A percentile compares a stretch with the other conserved stretches of the same genome.
Evolutionary conservation across 2,888 invertebrate genomes (phyloP).

Genomic region (Hydraecia micacea): DNA sequence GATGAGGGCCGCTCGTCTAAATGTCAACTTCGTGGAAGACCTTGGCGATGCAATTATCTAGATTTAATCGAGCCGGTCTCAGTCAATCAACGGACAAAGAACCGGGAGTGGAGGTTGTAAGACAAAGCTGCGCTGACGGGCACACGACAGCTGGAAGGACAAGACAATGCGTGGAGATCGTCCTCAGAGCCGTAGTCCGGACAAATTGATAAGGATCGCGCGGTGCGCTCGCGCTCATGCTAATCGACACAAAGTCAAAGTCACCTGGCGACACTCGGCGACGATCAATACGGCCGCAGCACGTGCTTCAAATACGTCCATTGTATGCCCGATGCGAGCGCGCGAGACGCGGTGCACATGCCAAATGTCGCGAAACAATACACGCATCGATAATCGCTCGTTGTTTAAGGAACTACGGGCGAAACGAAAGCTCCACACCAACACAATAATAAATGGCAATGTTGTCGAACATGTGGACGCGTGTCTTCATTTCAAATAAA

Average conservation of each 20-base stretch:
- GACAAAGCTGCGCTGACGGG: constrained; percentile 79
- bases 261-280: constrained; percentile 80
- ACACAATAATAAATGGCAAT: constrained; percentile 81
- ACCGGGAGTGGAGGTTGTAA: constrained; percentile 74
- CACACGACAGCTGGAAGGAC: constrained; percentile 80
- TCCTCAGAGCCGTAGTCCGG: constrained; percentile 75
- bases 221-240: constrained; percentile 79
- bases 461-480: constrained; percentile 80
- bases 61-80: constrained; percentile 80
- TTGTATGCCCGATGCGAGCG: constrained; percentile 86
- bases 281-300: constrained; percentile 86
- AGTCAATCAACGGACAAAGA: constrained; percentile 83
- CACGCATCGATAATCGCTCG: constrained; percentile 84
- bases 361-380: constrained; percentile 86
- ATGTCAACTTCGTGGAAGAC: constrained; percentile 85
- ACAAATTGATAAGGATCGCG: constrained; percentile 87
- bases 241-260: constrained; percentile 83
- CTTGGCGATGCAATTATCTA: constrained; percentile 84
- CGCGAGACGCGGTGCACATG: constrained; percentile 85
- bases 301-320: constrained; percentile 86
- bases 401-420: constrained; percentile 81
- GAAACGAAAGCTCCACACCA: constrained; percentile 81
- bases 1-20: constrained; percentile 80
- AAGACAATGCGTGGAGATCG: constrained; percentile 83
- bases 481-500: constrained; percentile 82